Evolutionary conservation across 2,113 vertebrate genomes (phyloP), one percentile per base, ranked within the genome.

Genomic region (Hiodon alosoides): DNA sequence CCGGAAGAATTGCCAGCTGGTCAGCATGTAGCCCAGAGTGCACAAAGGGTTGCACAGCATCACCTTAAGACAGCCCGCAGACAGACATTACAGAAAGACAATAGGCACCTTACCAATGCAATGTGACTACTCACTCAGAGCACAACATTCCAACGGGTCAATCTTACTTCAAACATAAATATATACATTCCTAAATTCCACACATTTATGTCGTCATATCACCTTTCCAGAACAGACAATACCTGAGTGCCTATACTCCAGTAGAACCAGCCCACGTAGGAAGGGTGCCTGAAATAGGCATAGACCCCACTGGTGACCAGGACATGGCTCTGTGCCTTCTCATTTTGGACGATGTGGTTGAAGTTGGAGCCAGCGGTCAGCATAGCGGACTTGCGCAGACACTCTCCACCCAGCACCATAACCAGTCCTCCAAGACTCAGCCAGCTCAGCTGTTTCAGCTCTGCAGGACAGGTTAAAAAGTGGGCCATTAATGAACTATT

Each of bases 201-300:
- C 31, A 31, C 31, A 31, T 31, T 2, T 31, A 31, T 31, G 31
- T 31, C 31, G 31, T 31, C 31, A 2, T 31, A 31, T 31, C 31
- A 31, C 31, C 31, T 31, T 31, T 31, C 31, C 31, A 31, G 31
- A 31, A 31, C 31, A n/a, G 54, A 46, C 3, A 70, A 58, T 72
- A 97, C 97, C 96, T 99, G 97, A 7, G 97, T 99, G 58, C 97
- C 97, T 7, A 95, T 94, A 82, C 97, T 98, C 97, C 97, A 99
- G 91, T 95, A 99, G 88, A 99, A 99, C 97, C 97, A 99, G 66
- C 97, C 97, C 67, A 99, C 97, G 0, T 99, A 99, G 2, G 97
- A 96, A 0, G 97, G 97, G 81, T 99, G 97, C 76, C 97, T 92
- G 85, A 93, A 99, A 90, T 90, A 95, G 52, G 94, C 86, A 0